Evolutionary conservation across 2,113 vertebrate species (phyloP), one percentile per base, ranked within the genome.

Genomic region (Leucosticte australis): DNA sequence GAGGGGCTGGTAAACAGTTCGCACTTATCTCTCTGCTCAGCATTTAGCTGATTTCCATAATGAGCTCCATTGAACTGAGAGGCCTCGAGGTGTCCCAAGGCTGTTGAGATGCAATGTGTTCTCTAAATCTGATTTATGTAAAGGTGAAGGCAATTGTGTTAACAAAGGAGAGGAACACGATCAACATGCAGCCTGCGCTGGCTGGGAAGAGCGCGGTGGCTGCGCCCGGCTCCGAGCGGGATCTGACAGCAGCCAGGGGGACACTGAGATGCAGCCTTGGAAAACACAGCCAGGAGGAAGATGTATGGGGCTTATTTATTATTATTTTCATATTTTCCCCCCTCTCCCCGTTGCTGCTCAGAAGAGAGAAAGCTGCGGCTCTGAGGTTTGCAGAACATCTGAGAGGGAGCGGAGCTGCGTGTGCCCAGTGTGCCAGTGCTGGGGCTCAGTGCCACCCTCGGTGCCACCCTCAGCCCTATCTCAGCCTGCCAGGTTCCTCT

Each of bases 41-140:
- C 95, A 94, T 97, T 98, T 97, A 97, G 96, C 96, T 97, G 97
- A 97, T 98, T 98, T 98, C 97, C 96, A 98, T 98, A 98, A 98
- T 98, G 94, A 98, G 97, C 96, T 97, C 95, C 96, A 96, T 82
- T 96, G 97, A 98, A 97, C 97, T 95, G 92, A n/a, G 30, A 95
- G 97, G 97, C 97, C 97, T 97, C 90, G 95, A 98, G 96, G 92
- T 97, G 94, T 97, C 96, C 96, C 97, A 89, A 90, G 94, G 90
- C 97, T 96, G 96, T 89, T 18, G 53, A 96, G 95, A 95, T 18
- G 85, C 74, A 85, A 69, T 70, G 92, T 94, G 92, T 94, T 97
- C 96, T 94, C 73, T 96, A 91, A 97, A 96, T 97, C 97, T 97
- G 97, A 97, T 97, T 97, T 96, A 93, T 89, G 95, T 92, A 97